These are phyloP conservation scores for Caradrina clavipalpis DNA, from an alignment of 2,888 invertebrate species.

Conservation along the genomic window DNA sequence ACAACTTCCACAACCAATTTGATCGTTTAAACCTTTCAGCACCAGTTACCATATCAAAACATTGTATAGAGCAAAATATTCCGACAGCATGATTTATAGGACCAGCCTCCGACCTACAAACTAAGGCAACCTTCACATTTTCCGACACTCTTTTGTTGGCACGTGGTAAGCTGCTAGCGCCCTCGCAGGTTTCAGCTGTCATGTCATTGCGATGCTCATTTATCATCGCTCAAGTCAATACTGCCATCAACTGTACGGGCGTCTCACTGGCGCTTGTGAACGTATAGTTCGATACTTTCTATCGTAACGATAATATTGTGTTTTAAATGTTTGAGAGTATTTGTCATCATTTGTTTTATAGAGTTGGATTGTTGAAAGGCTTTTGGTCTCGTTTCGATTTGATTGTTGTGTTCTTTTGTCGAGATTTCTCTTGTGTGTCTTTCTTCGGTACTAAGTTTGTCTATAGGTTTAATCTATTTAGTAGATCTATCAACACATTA, in stretches of 20 bases:
- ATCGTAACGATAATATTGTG: slow-evolving; percentile 62
- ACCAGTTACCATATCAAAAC: slow-evolving; percentile 72
- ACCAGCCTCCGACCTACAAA: slow-evolving; percentile 89
- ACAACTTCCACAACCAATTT: slow-evolving; percentile 45
- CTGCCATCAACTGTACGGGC: slow-evolving; percentile 82
- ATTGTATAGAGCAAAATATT: slow-evolving; percentile 82
- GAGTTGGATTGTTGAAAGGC: slow-evolving; percentile 7
- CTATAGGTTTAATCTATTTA: not conserved
- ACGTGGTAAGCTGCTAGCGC: slow-evolving; percentile 83
- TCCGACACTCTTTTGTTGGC: slow-evolving; percentile 88
- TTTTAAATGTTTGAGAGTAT: slow-evolving; percentile 51
- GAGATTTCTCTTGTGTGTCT: not conserved
- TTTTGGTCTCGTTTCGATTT: slow-evolving; percentile 28
- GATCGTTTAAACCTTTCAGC: slow-evolving; percentile 64
- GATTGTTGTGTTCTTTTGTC: slow-evolving; percentile 2
- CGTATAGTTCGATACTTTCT: slow-evolving; percentile 68
- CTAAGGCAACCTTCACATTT: slow-evolving; percentile 89
- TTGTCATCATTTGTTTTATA: slow-evolving; percentile 51
- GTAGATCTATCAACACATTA: not conserved
- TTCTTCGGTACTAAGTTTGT: not conserved
- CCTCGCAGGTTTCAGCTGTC: slow-evolving; percentile 87
- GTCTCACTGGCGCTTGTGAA: slow-evolving; percentile 86
- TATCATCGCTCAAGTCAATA: slow-evolving; percentile 87
- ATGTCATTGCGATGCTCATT: slow-evolving; percentile 87
- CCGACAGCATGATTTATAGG: slow-evolving; percentile 88